Percentiles rank a stretch among this genome's conserved stretches.
phyloP scores from a whole-genome alignment of 2,888 invertebrate genomes.

The Autographa gamma region DNA sequence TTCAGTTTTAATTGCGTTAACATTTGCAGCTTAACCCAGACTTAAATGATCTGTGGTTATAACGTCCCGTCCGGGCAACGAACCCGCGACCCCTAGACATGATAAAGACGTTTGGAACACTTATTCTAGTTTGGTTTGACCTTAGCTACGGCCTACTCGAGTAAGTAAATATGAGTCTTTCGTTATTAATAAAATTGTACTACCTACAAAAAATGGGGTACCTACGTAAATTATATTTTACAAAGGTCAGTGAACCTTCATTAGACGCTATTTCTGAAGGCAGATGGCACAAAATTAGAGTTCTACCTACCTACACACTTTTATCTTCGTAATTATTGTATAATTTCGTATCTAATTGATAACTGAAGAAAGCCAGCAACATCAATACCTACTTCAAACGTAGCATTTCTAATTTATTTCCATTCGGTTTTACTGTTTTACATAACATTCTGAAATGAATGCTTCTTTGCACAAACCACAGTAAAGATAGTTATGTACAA shows the following conservation, averaged over 20 bases:
- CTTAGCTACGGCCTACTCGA: background rate
- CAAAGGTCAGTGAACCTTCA: no score
- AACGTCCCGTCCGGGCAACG: conserved; percentile 2
- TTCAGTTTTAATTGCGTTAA: background rate
- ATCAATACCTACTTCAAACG: background rate
- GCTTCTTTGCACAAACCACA: background rate
- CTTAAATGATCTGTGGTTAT: background rate
- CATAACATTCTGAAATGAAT: background rate
- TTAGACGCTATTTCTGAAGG: no score
- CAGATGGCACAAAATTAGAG: no score
- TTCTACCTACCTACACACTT: no score
- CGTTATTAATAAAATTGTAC: no score
- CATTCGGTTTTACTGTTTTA: no score
- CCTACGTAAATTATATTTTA: no score
- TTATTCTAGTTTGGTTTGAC: conserved; percentile 4
- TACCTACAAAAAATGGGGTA: no score
- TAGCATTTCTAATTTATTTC: background rate
- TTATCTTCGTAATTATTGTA: no score
- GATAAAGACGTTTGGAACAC: background rate
- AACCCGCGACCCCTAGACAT: conserved; percentile 1
- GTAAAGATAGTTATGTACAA: background rate
- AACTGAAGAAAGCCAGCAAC: background rate
- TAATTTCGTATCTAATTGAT: no score
- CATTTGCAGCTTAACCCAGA: background rate
- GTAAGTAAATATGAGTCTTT: no score